Evolutionary conservation across 2,113 vertebrate species (phyloP), one percentile per base, ranked within the genome.

Genomic region (Acanthochromis polyacanthus): DNA sequence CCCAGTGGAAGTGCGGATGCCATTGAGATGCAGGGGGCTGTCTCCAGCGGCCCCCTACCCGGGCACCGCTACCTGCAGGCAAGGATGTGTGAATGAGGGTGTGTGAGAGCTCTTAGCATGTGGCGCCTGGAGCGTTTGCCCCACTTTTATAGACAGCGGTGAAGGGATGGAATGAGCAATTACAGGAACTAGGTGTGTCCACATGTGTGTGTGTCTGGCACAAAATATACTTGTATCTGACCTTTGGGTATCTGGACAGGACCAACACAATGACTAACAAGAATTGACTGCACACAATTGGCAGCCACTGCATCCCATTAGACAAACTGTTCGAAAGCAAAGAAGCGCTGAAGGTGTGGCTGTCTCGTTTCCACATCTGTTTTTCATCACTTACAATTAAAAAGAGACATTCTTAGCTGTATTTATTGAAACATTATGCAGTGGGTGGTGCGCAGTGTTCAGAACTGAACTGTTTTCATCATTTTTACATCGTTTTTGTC

Each of bases 21-120:
- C 88, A 88, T 88, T 90, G 89, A 90, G 86, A 91, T 90, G 71
- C 90, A 88, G 65, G 77, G 67, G 75, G 79, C 67, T 88, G 80
- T 62, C 88, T 81, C 65, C 72, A 60, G 77, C 62, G 64, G 50
- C 76, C 82, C 81, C 75, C 80, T 62, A 77, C 80, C 20, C 67
- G 76, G 75, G 43, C 66, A 17, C 46, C 45, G 36, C 61, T 84
- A 84, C 84, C 81, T 87, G 67, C 79, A 65, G 56, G 53, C 51
- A n/a, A 70, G 53, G 40, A 22, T 68, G 25, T 70, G 52, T 69
- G 60, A 55, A 53, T 40, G 45, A 32, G 22, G 51, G 63, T 19
- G 72, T 51, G 70, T 46, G 25, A 19, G 22, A 50, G 59, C 71
- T 74, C 68, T 73, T 74, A 45, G 38, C 65, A 55, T 81, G 67